Evolutionary conservation across 1,140 invertebrate species (phyloP), one percentile per base, ranked within the genome.

Genomic region (Pristionchus pacificus): DNA sequence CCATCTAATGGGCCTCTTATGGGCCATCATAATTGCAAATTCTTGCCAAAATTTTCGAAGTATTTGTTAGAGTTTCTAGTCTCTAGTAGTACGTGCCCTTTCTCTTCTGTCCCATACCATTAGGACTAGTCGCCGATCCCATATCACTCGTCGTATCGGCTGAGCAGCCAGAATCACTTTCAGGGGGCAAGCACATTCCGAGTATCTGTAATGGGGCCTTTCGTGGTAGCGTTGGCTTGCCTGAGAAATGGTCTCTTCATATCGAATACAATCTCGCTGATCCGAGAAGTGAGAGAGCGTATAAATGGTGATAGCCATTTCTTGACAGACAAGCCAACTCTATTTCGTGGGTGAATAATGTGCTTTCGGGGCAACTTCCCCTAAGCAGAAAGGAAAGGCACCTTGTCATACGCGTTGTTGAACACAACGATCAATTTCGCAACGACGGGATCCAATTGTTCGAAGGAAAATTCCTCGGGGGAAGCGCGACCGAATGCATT

Each of bases 321-420:
- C 30, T 31, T 33, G 31, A 14, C 6, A n/a, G n/a, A n/a, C n/a
- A n/a, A n/a, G n/a, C n/a, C n/a, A n/a, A n/a, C n/a, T n/a, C n/a
- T n/a, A n/a, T n/a, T n/a, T n/a, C n/a, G n/a, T n/a, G n/a, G n/a
- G n/a, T n/a, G n/a, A n/a, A n/a, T n/a, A n/a, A n/a, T n/a, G n/a
- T n/a, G n/a, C 38, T 10, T 10, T 49, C 38, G 19, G 19, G 38
- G 38, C 6, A 30, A 60, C 55, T 69, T 57, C n/a, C 10, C 13
- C 13, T 15, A 70, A 24, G 69, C 55, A 28, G 55, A 14, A 32
- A 19, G 0, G n/a, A 59, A 57, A 60, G 28, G 38, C 60, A 77
- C 75, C 67, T 77, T 73, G 65, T 77, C 70, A 63, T 77, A 74
- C 31, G 76, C 72, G 60, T 70, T 71, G 68, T 74, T 77, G 71